Percentiles rank a stretch among this genome's conserved stretches.
Evolutionary conservation across 2,113 vertebrate species (phyloP).

Genomic region (Zingel zingel): DNA sequence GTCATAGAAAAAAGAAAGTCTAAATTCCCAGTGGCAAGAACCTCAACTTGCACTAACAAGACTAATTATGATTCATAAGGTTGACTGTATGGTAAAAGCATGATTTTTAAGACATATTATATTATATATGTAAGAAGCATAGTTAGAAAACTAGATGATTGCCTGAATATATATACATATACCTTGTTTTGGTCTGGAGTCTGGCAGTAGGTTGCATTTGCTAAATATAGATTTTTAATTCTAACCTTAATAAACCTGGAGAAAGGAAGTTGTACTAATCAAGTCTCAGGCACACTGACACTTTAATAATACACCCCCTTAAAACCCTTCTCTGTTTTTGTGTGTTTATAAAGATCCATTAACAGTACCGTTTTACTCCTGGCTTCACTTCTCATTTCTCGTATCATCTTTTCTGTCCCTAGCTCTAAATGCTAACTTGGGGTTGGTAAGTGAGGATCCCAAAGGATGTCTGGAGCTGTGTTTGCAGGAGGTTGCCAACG

Average conservation of each 20-base stretch:
- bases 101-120: background rate
- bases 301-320: background rate
- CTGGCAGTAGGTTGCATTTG: background rate
- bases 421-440: constrained; percentile 85
- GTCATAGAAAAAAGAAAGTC: background rate
- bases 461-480: constrained; percentile 87
- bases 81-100: background rate
- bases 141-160: too few relatives aligned
- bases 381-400: background rate
- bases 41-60: background rate
- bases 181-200: background rate
- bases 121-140: too few relatives aligned
- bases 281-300: background rate
- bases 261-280: background rate
- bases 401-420: background rate
- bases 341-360: too few relatives aligned
- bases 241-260: background rate
- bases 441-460: constrained; percentile 77
- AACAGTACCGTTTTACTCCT: background rate
- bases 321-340: background rate
- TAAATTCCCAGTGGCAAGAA: background rate
- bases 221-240: background rate
- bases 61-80: background rate
- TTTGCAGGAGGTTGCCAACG: constrained; percentile 86
- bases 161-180: too few relatives aligned